phyloP scores from a whole-genome alignment of 2,888 invertebrate genomes.

The Cosmia pyralina region DNA sequence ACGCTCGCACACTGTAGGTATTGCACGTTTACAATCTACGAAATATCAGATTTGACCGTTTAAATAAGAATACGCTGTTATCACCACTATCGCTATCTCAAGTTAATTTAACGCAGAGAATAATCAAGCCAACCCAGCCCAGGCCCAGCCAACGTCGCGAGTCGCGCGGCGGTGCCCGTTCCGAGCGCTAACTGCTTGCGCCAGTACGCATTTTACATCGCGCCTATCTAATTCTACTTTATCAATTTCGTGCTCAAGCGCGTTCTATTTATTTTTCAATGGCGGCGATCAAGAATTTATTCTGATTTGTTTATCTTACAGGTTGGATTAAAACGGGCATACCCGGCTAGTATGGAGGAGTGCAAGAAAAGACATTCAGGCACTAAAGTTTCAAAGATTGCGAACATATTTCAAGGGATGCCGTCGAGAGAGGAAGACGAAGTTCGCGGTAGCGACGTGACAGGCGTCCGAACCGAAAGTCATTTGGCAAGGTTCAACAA shows the following conservation, averaged over 20 bases:
- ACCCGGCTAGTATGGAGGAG: conserved; percentile 92
- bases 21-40: conserved; percentile 17
- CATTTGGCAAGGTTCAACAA: conserved; percentile 97
- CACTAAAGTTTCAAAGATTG: conserved; percentile 97
- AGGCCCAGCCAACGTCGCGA: conserved; percentile 73
- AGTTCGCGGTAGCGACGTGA: conserved; percentile 90
- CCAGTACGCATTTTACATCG: conserved; percentile 74
- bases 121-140: conserved; percentile 78
- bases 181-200: conserved; percentile 81
- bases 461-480: conserved; percentile 96
- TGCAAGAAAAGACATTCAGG: conserved; percentile 92
- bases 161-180: conserved; percentile 78
- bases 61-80: conserved; percentile 78
- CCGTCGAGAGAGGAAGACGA: conserved; percentile 90
- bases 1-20: conserved; percentile 8
- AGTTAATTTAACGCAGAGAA: conserved; percentile 85
- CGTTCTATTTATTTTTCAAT: conserved; percentile 75
- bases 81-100: conserved; percentile 88
- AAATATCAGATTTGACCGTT: conserved; percentile 61
- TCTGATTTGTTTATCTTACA: conserved; percentile 80
- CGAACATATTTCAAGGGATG: conserved; percentile 96
- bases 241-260: conserved; percentile 77
- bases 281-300: conserved; percentile 72
- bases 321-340: conserved; percentile 88
- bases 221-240: conserved; percentile 81